Conservation (phyloP, 2,797 vertebrate species). For the Champsocephalus gunnari region DNA sequence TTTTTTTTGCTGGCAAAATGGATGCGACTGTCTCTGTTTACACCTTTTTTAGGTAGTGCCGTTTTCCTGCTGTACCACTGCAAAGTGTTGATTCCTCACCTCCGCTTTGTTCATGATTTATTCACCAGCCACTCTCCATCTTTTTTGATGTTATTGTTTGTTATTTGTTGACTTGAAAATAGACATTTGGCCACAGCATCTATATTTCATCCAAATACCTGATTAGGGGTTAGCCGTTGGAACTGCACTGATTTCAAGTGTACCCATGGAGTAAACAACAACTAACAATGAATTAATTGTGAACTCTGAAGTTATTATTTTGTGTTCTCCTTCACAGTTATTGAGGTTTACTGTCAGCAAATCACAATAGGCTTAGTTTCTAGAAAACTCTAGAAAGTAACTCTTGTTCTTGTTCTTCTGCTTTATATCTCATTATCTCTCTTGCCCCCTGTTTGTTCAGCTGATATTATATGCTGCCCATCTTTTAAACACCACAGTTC, state of each 20-base stretch:
- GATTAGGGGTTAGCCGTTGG: conserved; percentile 58
- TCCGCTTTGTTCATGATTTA: conserved; percentile 73
- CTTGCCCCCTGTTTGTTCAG: conserved; percentile 13
- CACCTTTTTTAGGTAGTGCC: conserved; percentile 36
- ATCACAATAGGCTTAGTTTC: conserved; percentile 3
- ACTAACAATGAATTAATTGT: conserved; percentile 6
- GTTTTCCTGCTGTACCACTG: conserved; percentile 22
- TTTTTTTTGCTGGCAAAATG: conserved; percentile 12
- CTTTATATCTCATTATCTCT: conserved; percentile 19
- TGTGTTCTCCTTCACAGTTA: not conserved
- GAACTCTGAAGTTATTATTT: not conserved
- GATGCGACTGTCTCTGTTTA: conserved; percentile 30
- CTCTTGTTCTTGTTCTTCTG: not conserved
- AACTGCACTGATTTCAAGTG: conserved; percentile 59
- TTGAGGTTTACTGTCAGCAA: conserved; percentile 9
- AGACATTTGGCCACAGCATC: conserved; percentile 63
- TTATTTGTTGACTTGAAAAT: conserved; percentile 80
- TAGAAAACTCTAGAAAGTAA: not conserved
- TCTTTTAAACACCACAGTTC: conserved; percentile 27
- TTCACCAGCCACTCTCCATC: conserved; percentile 66
- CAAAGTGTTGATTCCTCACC: conserved; percentile 53
- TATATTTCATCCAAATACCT: conserved; percentile 72
- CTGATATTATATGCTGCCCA: conserved; percentile 21
- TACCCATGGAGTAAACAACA: conserved; percentile 52
- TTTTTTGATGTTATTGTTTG: conserved; percentile 72